Evolutionary conservation across 2,888 invertebrate genomes (phyloP).

Genomic region (Stenoptilia bipunctidactyla): DNA sequence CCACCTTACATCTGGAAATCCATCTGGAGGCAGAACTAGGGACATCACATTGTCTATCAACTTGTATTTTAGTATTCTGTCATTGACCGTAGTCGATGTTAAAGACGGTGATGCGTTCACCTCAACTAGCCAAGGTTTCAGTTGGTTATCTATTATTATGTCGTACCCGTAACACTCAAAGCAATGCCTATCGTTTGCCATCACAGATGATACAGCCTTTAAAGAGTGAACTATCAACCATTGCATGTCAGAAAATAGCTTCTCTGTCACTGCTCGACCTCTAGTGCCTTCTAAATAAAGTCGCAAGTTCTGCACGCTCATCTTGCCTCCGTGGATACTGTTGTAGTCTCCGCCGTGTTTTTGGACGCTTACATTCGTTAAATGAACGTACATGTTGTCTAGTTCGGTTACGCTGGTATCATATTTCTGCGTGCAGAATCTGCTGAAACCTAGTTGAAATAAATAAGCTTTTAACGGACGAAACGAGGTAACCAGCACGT

Average conservation of each 20-base stretch:
- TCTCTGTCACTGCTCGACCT: conserved; percentile 89
- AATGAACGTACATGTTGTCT: conserved; percentile 94
- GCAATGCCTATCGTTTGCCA: conserved; percentile 93
- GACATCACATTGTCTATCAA: conserved; percentile 93
- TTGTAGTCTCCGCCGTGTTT: conserved; percentile 97
- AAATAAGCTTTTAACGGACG: conserved; percentile 93
- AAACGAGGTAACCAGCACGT: conserved; percentile 93
- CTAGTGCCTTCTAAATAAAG: conserved; percentile 92
- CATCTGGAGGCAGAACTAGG: conserved; percentile 89
- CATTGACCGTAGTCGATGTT: conserved; percentile 94
- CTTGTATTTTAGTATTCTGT: conserved; percentile 93
- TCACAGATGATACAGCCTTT: conserved; percentile 92
- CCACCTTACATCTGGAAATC: conserved; percentile 91
- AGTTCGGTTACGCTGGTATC: conserved; percentile 88
- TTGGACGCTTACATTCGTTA: conserved; percentile 98
- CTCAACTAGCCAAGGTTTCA: conserved; percentile 95
- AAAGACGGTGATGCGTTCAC: conserved; percentile 97
- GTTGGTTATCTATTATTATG: conserved; percentile 93
- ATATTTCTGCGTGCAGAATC: conserved; percentile 97
- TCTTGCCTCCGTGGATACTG: conserved; percentile 92
- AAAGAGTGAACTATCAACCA: conserved; percentile 94
- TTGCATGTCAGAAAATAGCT: conserved; percentile 88
- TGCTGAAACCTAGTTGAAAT: conserved; percentile 92
- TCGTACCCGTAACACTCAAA: conserved; percentile 97
- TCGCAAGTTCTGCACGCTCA: conserved; percentile 91